Percentiles rank a stretch among this genome's conserved stretches.
phyloP scores from a whole-genome alignment of 1,140 invertebrate genomes.

The Drosophila equinoxialis region DNA sequence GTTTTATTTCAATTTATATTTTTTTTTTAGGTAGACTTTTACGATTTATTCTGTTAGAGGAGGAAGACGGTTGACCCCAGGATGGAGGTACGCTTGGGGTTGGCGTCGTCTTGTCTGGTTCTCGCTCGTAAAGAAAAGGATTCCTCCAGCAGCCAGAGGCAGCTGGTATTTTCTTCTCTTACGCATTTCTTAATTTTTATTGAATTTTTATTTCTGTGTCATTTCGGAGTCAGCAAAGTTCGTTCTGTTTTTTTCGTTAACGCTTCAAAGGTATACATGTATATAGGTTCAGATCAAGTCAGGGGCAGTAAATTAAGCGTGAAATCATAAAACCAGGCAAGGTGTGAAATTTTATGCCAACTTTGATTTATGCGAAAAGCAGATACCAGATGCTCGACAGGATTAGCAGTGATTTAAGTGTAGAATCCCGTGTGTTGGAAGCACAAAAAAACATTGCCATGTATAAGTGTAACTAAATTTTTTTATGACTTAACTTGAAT shows the following conservation, averaged over 20 bases:
- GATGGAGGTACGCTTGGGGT: conserved; percentile 37
- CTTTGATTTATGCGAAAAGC: conserved; percentile 71
- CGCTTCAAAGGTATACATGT: neutral
- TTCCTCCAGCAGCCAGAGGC: conserved; percentile 28
- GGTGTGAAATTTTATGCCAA: conserved; percentile 78
- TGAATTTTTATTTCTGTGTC: conserved; percentile 74
- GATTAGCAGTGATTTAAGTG: conserved; percentile 70
- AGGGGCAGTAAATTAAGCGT: conserved; percentile 76
- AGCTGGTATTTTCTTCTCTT: conserved; percentile 37
- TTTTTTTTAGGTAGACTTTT: conserved; percentile 32
- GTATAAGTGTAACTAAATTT: conserved; percentile 73
- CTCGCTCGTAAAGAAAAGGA: conserved; percentile 30
- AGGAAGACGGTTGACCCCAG: conserved; percentile 26
- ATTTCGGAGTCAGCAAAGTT: conserved; percentile 56
- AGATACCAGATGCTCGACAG: conserved; percentile 55
- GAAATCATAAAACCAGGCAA: conserved; percentile 75
- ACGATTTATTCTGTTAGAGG: neutral
- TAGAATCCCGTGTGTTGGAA: conserved; percentile 30
- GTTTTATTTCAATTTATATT: conserved; percentile 1
- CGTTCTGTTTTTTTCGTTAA: conserved; percentile 25
- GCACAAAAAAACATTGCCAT: conserved; percentile 39
- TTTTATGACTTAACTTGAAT: conserved; percentile 40
- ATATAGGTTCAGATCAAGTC: conserved; percentile 47
- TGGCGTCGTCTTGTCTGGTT: conserved; percentile 66
- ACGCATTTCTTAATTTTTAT: conserved; percentile 72